Evolutionary conservation across 2,113 vertebrate species (phyloP), one percentile per base, ranked within the genome.

Genomic region (Labrus mixtus): DNA sequence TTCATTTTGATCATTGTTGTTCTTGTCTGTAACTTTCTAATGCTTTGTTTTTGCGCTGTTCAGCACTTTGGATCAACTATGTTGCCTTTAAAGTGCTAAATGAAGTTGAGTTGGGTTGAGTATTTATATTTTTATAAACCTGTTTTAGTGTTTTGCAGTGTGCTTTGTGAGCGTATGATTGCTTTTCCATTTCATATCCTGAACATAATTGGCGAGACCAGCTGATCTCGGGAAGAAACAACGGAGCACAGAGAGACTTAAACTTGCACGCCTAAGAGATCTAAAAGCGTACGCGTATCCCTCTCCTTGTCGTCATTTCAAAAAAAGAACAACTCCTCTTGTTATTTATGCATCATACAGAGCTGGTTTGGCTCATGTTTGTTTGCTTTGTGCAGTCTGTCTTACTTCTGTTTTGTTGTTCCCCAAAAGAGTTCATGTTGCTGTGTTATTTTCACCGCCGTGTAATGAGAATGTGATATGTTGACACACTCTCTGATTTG

Each of bases 401-500:
- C 64, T 70, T 67, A 23, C 29, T 78, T 48, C 45, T 4, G 54
- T 66, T 78, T 37, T 45, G 56, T 75, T 39, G 10, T 79, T 74
- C 22, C 65, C 51, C 51, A 63, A 55, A 78, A 85, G 74, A 66
- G 64, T 54, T 33, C 59, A 33, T 61, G 68, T 29, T 43, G 55
- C 83, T 55, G 43, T 81, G 73, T 78, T 64, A 74, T 79, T 78
- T 70, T 69, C 81, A 72, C 63, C 19, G 11, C 60, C 46, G 25
- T 8, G 51, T 84, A 84, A 88, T 79, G 63, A 76, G 63, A 67
- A 60, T 29, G 73, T 67, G 65, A 79, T 65, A 58, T 57, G 73
- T 71, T 22, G 8, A 60, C 65, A 70, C 54, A 65, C 64, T 68
- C 53, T 71, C 66, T 33, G 76, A 85, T 80, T 68, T 59, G 57